Evolutionary conservation across 2,888 invertebrate genomes (phyloP), one percentile per base, ranked within the genome.

Genomic region (Lordiphosa fenestrarum): DNA sequence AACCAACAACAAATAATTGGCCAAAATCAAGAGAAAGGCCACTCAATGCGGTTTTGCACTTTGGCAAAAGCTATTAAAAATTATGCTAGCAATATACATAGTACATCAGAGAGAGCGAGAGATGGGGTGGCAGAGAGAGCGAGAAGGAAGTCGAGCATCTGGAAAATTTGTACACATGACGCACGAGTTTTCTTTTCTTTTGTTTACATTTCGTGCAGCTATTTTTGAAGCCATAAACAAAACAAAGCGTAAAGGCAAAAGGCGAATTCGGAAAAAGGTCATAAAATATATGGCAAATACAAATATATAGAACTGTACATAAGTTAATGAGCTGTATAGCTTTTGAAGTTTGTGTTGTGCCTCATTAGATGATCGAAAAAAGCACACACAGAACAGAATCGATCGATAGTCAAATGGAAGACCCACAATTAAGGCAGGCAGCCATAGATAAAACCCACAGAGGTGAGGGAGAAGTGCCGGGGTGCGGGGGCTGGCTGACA

Each of bases 201-300:
- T 82, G 81, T 82, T 82, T 82, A 82, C 81, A 83, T 82, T 82
- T 68, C 51, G 71, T 71, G 72, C 66, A 71, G 80, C 83, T 82
- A 82, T 82, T 82, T 82, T 81, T 73, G 81, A 83, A 83, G 74
- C 70, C 83, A 82, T 80, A 69, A 80, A 65, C 70, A 77, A 80
- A 80, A 63, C 71, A 76, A 82, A 73, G 77, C 57, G 25, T 46
- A 60, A 58, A 51, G 60, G 53, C 54, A 48, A 58, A 55, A 57
- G 57, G 57, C 56, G 25, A 62, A 59, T 53, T 39, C 35, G 39
- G 12, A 15, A 36, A 19, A 36, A 25, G 41, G 59, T 59, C 59
- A 50, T 42, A 48, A 54, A 54, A 48, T 54, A 54, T 53, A 54
- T 59, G 59, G 49, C 58, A 44, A 64, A 64, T 41, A 55, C 44